Conservation (phyloP, 92 coral and sea anemone species). For the Zoanthus gigantus region DNA sequence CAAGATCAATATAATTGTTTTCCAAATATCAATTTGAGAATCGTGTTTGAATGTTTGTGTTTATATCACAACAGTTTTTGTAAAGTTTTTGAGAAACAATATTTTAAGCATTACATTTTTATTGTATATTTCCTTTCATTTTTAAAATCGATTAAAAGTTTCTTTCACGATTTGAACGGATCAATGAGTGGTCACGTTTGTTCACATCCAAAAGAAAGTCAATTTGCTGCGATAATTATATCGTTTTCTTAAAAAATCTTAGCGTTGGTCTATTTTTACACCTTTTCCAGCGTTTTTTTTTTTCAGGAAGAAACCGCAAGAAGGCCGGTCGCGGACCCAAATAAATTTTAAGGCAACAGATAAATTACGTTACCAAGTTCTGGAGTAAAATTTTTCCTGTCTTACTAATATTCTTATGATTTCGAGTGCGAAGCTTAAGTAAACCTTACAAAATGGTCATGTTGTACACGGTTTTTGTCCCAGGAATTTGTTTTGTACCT, state of each 20-base stretch:
- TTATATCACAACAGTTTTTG: too few relatives aligned
- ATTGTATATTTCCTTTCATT: too few relatives aligned
- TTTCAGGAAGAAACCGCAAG: background rate
- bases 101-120: too few relatives aligned
- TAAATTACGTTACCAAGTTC: background rate
- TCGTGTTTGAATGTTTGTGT: too few relatives aligned
- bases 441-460: background rate
- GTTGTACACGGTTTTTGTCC: background rate
- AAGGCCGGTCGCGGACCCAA: constrained; percentile 4
- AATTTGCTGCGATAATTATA: background rate
- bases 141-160: too few relatives aligned
- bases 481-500: background rate
- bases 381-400: background rate
- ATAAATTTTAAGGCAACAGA: background rate
- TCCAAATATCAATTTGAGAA: too few relatives aligned
- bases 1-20: too few relatives aligned
- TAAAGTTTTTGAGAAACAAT: too few relatives aligned
- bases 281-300: background rate
- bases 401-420: background rate
- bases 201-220: background rate
- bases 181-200: background rate
- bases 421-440: background rate
- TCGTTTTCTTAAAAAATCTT: constrained; percentile 40
- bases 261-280: constrained; percentile 51
- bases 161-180: too few relatives aligned